Conservation (phyloP, 1,140 invertebrate species). For the Drosophila obscura region DNA sequence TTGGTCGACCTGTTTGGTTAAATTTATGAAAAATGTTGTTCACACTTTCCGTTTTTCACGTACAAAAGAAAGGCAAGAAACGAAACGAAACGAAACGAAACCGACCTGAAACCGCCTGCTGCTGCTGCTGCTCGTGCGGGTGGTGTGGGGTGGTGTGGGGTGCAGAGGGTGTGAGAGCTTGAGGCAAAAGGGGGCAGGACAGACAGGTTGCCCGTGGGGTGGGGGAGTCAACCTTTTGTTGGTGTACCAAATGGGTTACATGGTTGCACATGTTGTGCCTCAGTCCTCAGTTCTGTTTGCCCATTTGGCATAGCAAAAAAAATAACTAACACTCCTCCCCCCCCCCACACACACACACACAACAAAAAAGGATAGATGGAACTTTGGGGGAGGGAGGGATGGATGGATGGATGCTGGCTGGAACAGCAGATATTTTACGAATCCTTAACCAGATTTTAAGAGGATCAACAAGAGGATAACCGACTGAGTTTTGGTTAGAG, state of each 20-base stretch:
- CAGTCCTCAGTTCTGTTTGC: conserved; percentile 30
- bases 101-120: conserved; percentile 34
- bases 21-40: conserved; percentile 84
- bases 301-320: conserved; percentile 20
- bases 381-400: not conserved
- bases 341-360: conserved; percentile 6
- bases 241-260: conserved; percentile 73
- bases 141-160: no score
- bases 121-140: not conserved
- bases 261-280: conserved; percentile 65
- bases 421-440: conserved; percentile 6
- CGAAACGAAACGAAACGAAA: conserved; percentile 16
- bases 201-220: conserved; percentile 40
- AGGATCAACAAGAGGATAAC: conserved; percentile 20
- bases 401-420: no score
- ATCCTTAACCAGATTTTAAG: conserved; percentile 30
- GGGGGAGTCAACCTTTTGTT: conserved; percentile 43
- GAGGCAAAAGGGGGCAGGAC: conserved; percentile 6
- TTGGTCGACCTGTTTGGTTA: conserved; percentile 54
- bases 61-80: conserved; percentile 6
- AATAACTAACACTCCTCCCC: conserved; percentile 26
- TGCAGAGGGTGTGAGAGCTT: conserved; percentile 1
- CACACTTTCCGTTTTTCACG: conserved; percentile 65
- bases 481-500: not conserved
- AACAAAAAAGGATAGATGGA: conserved; percentile 7